phyloP scores from a whole-genome alignment of 2,888 invertebrate genomes.

The Eudasyphora cyanicolor region DNA sequence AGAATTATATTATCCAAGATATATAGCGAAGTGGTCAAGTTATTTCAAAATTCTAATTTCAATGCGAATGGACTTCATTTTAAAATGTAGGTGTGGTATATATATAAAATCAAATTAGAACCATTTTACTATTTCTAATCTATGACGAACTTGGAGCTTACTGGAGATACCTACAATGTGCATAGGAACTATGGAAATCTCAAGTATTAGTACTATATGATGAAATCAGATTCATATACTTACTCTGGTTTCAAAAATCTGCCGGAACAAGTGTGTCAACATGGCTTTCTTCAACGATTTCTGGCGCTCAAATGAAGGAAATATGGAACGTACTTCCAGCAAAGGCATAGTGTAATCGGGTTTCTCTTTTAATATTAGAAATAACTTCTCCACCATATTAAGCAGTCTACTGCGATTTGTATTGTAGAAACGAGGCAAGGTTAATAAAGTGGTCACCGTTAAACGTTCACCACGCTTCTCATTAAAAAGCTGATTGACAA shows the following conservation, averaged over 20 bases:
- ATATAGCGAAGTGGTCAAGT: too few relatives aligned
- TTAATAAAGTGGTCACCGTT: constrained; percentile 81
- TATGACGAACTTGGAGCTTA: too few relatives aligned
- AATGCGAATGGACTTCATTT: too few relatives aligned
- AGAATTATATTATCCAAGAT: too few relatives aligned
- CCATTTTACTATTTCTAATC: too few relatives aligned
- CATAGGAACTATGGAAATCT: too few relatives aligned
- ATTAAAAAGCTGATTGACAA: constrained; percentile 83
- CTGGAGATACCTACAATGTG: too few relatives aligned
- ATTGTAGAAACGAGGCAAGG: constrained; percentile 84
- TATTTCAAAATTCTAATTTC: too few relatives aligned
- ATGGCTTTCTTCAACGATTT: constrained; percentile 72
- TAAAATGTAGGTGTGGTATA: too few relatives aligned
- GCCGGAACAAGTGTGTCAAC: constrained; percentile 81
- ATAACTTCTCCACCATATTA: constrained; percentile 74
- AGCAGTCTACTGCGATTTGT: constrained; percentile 82
- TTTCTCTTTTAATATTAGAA: constrained; percentile 78
- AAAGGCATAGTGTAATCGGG: constrained; percentile 82
- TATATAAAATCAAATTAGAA: too few relatives aligned
- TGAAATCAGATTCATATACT: constrained; percentile 67
- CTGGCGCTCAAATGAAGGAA: constrained; percentile 61
- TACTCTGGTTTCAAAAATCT: constrained; percentile 81
- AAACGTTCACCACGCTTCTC: constrained; percentile 80
- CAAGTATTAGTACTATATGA: background rate
- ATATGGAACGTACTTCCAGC: constrained; percentile 80